phyloP scores from a whole-genome alignment of 1,140 invertebrate genomes.

The Brachionus asplanchnoidis region DNA sequence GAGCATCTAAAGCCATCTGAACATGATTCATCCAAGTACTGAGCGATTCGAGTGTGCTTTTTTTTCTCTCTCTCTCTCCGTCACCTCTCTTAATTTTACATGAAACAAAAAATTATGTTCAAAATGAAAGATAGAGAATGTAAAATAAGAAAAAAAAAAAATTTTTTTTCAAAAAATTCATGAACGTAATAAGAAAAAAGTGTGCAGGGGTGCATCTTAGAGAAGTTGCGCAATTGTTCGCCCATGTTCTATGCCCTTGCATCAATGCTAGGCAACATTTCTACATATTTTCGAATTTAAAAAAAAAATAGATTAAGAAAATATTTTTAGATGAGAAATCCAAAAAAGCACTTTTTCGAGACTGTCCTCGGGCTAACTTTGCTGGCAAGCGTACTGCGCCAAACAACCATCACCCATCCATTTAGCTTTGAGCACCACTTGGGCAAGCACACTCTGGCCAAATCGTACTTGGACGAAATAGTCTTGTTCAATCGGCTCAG shows the following conservation, averaged over 20 bases:
- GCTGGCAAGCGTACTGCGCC: background rate
- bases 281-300: background rate
- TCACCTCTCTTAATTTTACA: background rate
- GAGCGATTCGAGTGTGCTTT: background rate
- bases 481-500: background rate
- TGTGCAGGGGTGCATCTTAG: background rate
- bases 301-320: background rate
- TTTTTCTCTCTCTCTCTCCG: background rate
- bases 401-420: background rate
- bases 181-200: background rate
- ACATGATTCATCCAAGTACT: background rate
- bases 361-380: background rate
- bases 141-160: background rate
- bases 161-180: background rate
- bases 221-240: background rate
- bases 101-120: background rate
- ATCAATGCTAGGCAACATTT: background rate
- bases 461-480: background rate
- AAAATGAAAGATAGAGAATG: background rate
- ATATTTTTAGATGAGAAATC: constrained; percentile 17
- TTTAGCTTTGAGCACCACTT: background rate
- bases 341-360: constrained; percentile 9
- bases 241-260: background rate
- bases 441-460: background rate
- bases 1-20: background rate